phyloP scores from a whole-genome alignment of 2,888 invertebrate species.

The Scaptomyza flava region DNA sequence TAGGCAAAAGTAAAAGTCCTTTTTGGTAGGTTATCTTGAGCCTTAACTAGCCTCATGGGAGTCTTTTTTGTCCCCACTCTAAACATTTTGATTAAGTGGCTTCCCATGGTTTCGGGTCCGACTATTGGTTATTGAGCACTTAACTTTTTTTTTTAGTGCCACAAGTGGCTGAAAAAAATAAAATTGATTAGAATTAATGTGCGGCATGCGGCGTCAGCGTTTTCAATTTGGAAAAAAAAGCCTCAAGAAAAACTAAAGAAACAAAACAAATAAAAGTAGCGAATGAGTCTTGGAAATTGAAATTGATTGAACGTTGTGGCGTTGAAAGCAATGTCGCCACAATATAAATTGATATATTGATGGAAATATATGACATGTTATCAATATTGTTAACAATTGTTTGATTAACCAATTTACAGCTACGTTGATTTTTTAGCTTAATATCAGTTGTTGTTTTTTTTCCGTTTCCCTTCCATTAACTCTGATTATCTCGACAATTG shows the following conservation, averaged over 20 bases:
- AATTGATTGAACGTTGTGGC: conserved; percentile 51
- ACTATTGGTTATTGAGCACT: conserved; percentile 25
- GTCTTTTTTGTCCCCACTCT: not conserved
- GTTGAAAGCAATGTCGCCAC: conserved; percentile 41
- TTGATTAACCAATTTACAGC: conserved; percentile 32
- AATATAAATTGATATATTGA: conserved; percentile 29
- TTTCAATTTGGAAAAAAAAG: conserved; percentile 61
- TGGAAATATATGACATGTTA: conserved; percentile 43
- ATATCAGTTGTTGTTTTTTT: conserved; percentile 8
- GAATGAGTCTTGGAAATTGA: conserved; percentile 28
- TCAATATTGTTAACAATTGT: conserved; percentile 31
- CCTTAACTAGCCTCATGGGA: conserved; percentile 38
- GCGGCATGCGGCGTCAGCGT: conserved; percentile 55
- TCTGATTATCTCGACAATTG: too few relatives aligned
- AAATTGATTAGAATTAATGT: conserved; percentile 79
- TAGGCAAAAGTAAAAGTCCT: conserved; percentile 37
- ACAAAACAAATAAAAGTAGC: conserved; percentile 3
- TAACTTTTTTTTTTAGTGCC: conserved; percentile 54
- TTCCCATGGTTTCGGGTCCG: conserved; percentile 45
- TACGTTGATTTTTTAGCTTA: not conserved
- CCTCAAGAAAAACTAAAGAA: too few relatives aligned
- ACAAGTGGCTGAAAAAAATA: conserved; percentile 38
- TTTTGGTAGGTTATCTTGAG: conserved; percentile 21
- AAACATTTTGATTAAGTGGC: conserved; percentile 62
- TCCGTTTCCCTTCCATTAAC: conserved; percentile 8